A percentile compares a stretch with the other conserved stretches of the same genome.
Conservation (phyloP, 2,888 invertebrate genomes). For the Drosophila pegasa region DNA sequence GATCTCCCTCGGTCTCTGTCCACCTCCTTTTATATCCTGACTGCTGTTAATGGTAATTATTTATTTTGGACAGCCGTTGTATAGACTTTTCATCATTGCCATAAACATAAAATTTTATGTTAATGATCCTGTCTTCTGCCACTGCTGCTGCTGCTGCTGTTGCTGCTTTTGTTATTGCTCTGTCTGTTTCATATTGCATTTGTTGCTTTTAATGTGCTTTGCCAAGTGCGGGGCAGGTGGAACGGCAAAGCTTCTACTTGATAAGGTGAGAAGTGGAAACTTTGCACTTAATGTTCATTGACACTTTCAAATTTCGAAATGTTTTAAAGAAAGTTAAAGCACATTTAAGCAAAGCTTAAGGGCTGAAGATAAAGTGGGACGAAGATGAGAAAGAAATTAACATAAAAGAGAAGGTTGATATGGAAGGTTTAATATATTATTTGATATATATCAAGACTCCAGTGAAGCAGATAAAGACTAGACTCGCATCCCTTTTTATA, state of each 20-base stretch:
- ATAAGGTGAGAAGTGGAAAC: slow-evolving; percentile 22
- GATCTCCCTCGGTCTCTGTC: background rate
- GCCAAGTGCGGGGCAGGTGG: background rate
- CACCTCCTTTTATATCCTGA: slow-evolving; percentile 18
- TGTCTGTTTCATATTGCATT: slow-evolving; percentile 67
- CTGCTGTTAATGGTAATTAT: slow-evolving; percentile 79
- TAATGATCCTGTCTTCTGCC: slow-evolving; percentile 60
- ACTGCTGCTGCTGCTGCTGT: slow-evolving; percentile 23
- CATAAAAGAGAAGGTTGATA: background rate
- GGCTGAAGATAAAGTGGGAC: background rate
- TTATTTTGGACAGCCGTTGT: slow-evolving; percentile 74
- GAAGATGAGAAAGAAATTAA: background rate
- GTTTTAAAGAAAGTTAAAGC: background rate
- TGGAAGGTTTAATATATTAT: too few species aligned
- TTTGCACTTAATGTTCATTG: slow-evolving; percentile 11
- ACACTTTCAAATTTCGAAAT: background rate
- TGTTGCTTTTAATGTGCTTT: slow-evolving; percentile 34
- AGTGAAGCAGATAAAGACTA: background rate
- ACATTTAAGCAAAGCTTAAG: background rate
- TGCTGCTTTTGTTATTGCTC: slow-evolving; percentile 51
- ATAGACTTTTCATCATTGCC: slow-evolving; percentile 71
- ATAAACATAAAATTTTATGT: slow-evolving; percentile 80
- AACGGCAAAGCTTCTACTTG: too few species aligned
- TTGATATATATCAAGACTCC: background rate
- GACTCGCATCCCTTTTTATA: background rate